Evolutionary conservation across 2,797 vertebrate species (phyloP), one percentile per base, ranked within the genome.

Genomic region (Steatocranus sp.): DNA sequence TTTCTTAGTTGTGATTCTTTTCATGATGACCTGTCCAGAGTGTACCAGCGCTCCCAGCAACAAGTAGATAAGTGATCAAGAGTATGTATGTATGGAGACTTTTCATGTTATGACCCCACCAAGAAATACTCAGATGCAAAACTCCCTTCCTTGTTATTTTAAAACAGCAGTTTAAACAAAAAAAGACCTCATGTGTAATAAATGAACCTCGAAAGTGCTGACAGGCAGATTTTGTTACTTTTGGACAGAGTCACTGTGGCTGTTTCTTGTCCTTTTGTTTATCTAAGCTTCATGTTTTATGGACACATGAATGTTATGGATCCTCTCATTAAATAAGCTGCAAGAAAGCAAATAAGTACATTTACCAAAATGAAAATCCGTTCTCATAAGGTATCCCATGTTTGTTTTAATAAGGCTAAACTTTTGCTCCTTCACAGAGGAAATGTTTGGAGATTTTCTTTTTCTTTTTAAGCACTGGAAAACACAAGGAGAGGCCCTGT

Each of bases 381-480:
- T 56, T 79, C 8, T 27, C 68, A 68, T 5, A 32, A 77, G 10
- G 14, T 12, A 23, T 73, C 63, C 23, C 18, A 41, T 50, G 27
- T 32, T 68, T 81, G 61, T 70, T 82, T 46, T 61, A 66, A 41
- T 76, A 76, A 41, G 11, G 54, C 30, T 43, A 46, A 79, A 78
- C 56, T 41, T 66, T 7, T 50, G 15, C 74, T 51, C 75, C 53
- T n/a, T 88, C 70, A 54, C 53, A 74, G 79, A 61, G 73, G 76
- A 88, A 84, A 84, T 48, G 30, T 85, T 87, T 83, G 89, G 83
- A 88, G 83, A 88, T 51, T 75, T 49, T 46, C 12, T 46, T 54
- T 48, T 53, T 49, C n/a, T 48, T 61, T 54, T 70, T 20, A 34
- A 66, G 46, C 15, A 2, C 8, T 38, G 54, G 75, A 88, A 88